Evolutionary conservation across 1,140 invertebrate genomes (phyloP).

Genomic region (Lethocerus indicus): DNA sequence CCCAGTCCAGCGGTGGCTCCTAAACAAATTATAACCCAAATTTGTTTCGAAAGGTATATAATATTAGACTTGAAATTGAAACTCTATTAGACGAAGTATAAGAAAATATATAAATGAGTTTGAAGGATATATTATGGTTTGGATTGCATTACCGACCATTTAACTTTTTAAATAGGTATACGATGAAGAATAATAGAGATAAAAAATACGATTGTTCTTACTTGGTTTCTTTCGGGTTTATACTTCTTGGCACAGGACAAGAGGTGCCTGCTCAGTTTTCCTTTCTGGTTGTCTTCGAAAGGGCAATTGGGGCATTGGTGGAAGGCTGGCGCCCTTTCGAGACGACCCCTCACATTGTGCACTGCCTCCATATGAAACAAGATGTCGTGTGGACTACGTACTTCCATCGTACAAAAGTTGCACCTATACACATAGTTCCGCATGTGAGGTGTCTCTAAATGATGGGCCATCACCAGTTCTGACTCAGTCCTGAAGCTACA

Average conservation of each 20-base stretch:
- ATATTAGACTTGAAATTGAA: neutral
- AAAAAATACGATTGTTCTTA: conserved; percentile 4
- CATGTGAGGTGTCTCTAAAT: conserved; percentile 85
- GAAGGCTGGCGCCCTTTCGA: conserved; percentile 69
- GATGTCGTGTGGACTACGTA: conserved; percentile 71
- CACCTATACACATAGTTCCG: conserved; percentile 69
- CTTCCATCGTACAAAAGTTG: conserved; percentile 72
- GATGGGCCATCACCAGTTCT: conserved; percentile 64
- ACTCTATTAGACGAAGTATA: neutral
- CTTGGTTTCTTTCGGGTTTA: conserved; percentile 58
- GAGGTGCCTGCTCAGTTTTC: conserved; percentile 76
- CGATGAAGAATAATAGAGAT: neutral
- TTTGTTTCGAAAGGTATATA: neutral
- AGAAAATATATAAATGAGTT: no score
- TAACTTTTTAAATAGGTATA: neutral
- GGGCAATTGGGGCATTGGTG: conserved; percentile 89
- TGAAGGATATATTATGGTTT: no score
- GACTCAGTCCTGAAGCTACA: conserved; percentile 91
- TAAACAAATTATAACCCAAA: conserved; percentile 24
- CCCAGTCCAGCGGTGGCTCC: conserved; percentile 72
- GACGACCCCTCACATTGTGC: conserved; percentile 62
- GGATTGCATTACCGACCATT: no score
- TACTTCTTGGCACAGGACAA: conserved; percentile 84
- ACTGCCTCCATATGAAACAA: conserved; percentile 80
- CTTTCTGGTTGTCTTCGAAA: conserved; percentile 87